phyloP scores from a whole-genome alignment of 2,888 invertebrate species.

The Vandiemenella viatica region DNA sequence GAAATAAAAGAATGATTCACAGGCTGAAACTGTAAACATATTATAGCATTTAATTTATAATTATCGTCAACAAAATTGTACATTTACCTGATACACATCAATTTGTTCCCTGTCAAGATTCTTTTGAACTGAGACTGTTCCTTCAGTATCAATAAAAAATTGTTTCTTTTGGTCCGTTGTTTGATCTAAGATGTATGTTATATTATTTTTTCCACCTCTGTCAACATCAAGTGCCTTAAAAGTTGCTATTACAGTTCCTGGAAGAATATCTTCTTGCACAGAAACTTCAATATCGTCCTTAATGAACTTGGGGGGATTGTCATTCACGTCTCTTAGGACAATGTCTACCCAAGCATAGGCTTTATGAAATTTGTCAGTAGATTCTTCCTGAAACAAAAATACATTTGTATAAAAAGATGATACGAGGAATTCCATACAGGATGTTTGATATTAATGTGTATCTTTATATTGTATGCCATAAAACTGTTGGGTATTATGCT shows the following conservation, averaged over 20 bases:
- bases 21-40: no score
- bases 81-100: slow-evolving; percentile 22
- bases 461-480: no score
- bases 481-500: no score
- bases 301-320: slow-evolving; percentile 36
- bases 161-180: slow-evolving; percentile 35
- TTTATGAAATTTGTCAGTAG: slow-evolving; percentile 35
- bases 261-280: slow-evolving; percentile 32
- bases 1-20: no score
- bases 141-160: slow-evolving; percentile 33
- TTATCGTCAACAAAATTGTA: no score
- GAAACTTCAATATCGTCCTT: slow-evolving; percentile 31
- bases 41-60: no score
- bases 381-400: slow-evolving; percentile 24
- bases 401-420: no score
- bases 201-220: slow-evolving; percentile 10
- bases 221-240: slow-evolving; percentile 8
- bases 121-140: slow-evolving; percentile 15
- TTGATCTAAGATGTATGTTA: slow-evolving; percentile 31
- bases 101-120: slow-evolving; percentile 6
- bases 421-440: no score
- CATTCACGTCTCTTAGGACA: slow-evolving; percentile 34
- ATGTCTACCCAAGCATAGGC: slow-evolving; percentile 33
- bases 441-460: no score
- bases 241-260: slow-evolving; percentile 31